These are phyloP conservation scores for Gymnobelideus leadbeateri DNA, from an alignment of 2,113 vertebrate species.

Conservation along the genomic window DNA sequence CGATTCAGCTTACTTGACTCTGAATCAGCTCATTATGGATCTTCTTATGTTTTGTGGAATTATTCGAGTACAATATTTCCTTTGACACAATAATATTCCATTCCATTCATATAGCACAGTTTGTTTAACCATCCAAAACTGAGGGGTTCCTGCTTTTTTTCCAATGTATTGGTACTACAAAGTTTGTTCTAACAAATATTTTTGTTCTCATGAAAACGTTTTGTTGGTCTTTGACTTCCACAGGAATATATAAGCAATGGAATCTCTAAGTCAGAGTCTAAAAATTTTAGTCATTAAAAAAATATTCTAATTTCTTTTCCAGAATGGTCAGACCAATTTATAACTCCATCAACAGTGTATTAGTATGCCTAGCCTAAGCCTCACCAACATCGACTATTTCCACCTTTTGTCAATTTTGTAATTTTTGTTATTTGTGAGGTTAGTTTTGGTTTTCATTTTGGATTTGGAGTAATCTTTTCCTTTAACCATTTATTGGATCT, in stretches of 20 bases:
- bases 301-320: background rate
- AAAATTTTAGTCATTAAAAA: background rate
- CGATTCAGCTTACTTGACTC: background rate
- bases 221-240: background rate
- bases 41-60: background rate
- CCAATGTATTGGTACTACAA: background rate
- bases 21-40: background rate
- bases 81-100: background rate
- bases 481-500: background rate
- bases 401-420: background rate
- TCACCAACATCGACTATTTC: background rate
- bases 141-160: background rate
- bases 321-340: background rate
- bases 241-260: background rate
- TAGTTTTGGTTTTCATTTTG: background rate
- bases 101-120: background rate
- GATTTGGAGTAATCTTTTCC: background rate
- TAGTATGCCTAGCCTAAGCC: background rate
- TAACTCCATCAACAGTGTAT: background rate
- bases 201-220: background rate
- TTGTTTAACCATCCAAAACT: background rate
- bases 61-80: background rate
- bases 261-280: background rate
- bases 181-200: background rate
- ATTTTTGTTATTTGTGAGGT: background rate